Evolutionary conservation across 1,140 invertebrate genomes (phyloP), one percentile per base, ranked within the genome.

Genomic region (Chironomus tepperi): DNA sequence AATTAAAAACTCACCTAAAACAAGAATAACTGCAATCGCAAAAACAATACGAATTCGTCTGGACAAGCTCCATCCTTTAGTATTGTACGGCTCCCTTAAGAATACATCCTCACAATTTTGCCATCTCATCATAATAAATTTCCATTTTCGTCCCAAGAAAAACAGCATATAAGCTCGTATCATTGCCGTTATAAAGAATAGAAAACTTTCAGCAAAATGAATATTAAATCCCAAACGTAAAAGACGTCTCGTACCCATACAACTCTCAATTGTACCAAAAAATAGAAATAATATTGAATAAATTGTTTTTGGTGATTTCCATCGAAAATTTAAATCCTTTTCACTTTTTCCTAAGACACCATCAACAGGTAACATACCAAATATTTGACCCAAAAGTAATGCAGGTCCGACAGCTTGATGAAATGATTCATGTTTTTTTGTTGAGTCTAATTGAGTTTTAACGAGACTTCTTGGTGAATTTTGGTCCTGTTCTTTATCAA

Each of bases 331-430:
- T 19, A 70, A 21, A 21, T 19, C 16, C 9, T 70, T 10, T 70
- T 70, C 65, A n/a, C 12, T 70, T 7, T 19, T 21, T 18, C 16
- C 18, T 2, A 70, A 19, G 9, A 70, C 18, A 10, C 16, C 65
- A 70, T 70, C 19, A 21, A 70, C 19, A 70, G 65, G 65, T 21
- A 70, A 70, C 65, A 70, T 19, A 21, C 16, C 65, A 70, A 70
- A 70, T 0, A 70, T 7, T 21, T 70, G 65, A 70, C 16, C 65
- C n/a, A 70, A 18, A 8, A 21, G 9, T 16, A 70, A 19, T 8
- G 19, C 65, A 10, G 65, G 65, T 19, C 65, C 65, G 18, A 70
- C 16, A 70, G 16, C 16, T 70, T 70, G 16, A 21, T 70, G 65
- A 10, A 70, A 70, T 19, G 65, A 70, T 70, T 18, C 16, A 70